Evolutionary conservation across 2,797 vertebrate genomes (phyloP).

Genomic region (Taenioides sp.): DNA sequence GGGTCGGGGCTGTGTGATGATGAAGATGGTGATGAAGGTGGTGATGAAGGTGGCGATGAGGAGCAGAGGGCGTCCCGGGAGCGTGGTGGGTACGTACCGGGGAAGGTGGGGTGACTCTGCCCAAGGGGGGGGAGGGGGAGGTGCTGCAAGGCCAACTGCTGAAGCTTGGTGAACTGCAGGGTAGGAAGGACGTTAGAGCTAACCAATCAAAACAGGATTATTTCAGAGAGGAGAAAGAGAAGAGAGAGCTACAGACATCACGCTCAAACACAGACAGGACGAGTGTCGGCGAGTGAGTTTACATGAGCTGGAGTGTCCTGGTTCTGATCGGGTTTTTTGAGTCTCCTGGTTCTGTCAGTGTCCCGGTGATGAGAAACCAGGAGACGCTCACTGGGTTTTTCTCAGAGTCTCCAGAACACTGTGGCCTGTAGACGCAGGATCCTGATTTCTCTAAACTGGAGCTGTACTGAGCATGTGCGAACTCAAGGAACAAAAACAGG

Average conservation of each 20-base stretch:
- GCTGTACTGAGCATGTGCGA: too few relatives aligned
- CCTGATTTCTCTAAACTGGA: too few relatives aligned
- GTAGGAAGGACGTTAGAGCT: conserved; percentile 98
- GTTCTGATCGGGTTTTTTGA: too few relatives aligned
- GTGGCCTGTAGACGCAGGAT: too few relatives aligned
- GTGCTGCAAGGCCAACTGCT: conserved; percentile 99
- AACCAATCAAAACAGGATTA: conserved; percentile 89
- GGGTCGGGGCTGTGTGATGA: conserved; percentile 41
- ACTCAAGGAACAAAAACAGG: too few relatives aligned
- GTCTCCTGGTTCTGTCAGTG: too few relatives aligned
- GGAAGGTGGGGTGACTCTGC: conserved; percentile 98
- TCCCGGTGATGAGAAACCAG: too few relatives aligned
- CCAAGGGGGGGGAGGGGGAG: conserved; percentile 97
- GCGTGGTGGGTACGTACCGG: conserved; percentile 96
- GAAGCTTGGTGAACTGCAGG: conserved; percentile 99
- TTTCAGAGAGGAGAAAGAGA: conserved; percentile 77
- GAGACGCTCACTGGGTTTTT: too few relatives aligned
- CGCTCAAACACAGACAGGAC: background rate
- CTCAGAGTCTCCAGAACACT: too few relatives aligned
- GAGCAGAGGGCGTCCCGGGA: conserved; percentile 86
- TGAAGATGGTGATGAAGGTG: conserved; percentile 64
- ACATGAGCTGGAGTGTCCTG: too few relatives aligned
- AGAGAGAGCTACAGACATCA: background rate
- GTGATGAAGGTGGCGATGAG: conserved; percentile 69
- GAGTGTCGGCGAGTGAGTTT: too few relatives aligned